Base-by-base conservation (phyloP, 2,113 vertebrate species). In the Chloropsis hardwickii region DNA sequence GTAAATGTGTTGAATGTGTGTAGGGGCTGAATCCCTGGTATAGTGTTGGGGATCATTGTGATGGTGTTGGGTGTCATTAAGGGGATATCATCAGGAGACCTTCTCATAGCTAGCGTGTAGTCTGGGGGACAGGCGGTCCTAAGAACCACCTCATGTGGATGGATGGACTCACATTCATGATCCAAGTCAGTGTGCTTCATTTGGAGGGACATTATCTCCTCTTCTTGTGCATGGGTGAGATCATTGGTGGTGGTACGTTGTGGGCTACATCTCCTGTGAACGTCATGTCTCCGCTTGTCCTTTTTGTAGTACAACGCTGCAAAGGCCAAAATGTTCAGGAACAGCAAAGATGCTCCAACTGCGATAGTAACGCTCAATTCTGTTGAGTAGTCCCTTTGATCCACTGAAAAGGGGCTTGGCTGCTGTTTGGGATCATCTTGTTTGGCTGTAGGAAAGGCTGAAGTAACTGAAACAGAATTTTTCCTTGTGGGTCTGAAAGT, bases 41-140 rank as follows among this genome's bases (percentile, higher is more conserved):
- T 99, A 98, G 98, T 99, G 97, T 99, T 99, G 96, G 99, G 99
- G 95, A 99, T 99, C 99, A 99, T 99, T 96, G 99, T 99, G 96
- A 99, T 99, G 97, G 99, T 99, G 97, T 99, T 99, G 90, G 99
- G 99, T 81, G 99, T 99, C 99, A 99, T 99, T 98, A 99, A 98
- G 33, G 99, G 99, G 97, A 99, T 99, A 98, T 99, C 99, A 77
- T 99, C 99, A 61, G 99, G 99, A 71, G 99, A 99, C 95, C 99
- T 98, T 91, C 99, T 98, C 99, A 99, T 99, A 97, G 99, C 99
- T 98, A 99, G 98, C 29, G 99, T 99, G 97, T 99, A 99, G 98
- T 99, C 99, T 73, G 99, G 99, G 76, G 99, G 99, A 53, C 99
- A 99, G 98, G 99, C 98, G 98, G 99, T 99, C 98, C 99, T 98